Evolutionary conservation across 2,888 invertebrate genomes (phyloP), one percentile per base, ranked within the genome.

Genomic region (Ashinkailepas kermadecensis): DNA sequence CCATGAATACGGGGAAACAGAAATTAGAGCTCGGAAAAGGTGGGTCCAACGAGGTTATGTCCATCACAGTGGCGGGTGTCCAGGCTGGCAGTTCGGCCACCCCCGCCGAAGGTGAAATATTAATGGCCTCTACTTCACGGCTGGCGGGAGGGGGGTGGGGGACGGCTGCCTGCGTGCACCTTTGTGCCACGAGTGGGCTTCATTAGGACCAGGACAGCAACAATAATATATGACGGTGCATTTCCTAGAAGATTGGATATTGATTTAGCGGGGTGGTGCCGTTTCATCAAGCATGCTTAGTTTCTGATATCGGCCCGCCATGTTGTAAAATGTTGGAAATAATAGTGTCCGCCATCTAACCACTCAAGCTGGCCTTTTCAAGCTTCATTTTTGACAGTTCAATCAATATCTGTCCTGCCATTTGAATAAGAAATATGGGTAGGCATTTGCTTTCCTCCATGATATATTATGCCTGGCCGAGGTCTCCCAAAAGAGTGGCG

Each of bases 371-470:
- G 74, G 74, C 56, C 74, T 74, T 74, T 56, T 74, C 74, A 6
- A n/a, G 74, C 74, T 21, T 0, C 74, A 74, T 74, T 74, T 70
- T 74, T 74, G 74, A 74, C 74, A 21, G 54, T 23, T 56, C 74
- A 56, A 74, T 74, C 74, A 74, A 74, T 74, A 74, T 9, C 18
- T 56, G 74, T 56, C 56, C 74, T 54, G 74, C 74, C 54, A 74
- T 74, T 74, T 74, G 74, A 74, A 74, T 74, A 74, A 56, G 74
- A 74, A 74, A 74, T 74, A 74, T 74, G 54, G 74, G 18, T 10
- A 6, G 56, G 21, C 74, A 74, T 74, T 74, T 74, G 74, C 23
- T 74, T 54, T 74, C 10, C 74, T 39, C 21, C 6, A 56, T 56
- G 74, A 74, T 74, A 21, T 18, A 74, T 39, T 10, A 23, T 15